Base-by-base conservation (phyloP, 2,113 vertebrate genomes). In the Polyodon spathula region DNA sequence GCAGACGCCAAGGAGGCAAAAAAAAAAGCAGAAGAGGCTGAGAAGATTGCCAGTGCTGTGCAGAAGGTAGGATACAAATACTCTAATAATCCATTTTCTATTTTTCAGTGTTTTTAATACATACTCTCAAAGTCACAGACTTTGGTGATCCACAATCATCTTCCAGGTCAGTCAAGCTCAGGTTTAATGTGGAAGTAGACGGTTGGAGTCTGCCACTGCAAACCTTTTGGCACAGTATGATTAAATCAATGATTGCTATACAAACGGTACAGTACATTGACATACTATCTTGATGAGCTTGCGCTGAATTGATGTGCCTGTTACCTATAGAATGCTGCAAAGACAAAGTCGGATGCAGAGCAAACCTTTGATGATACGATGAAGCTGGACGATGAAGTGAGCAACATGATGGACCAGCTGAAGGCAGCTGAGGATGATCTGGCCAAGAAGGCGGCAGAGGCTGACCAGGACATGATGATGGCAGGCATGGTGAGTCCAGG, bases 391-490 rank as follows among this genome's bases (percentile, higher is more conserved):
- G 66, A 63, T 0, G 91, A 98, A 2, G 90, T 98, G 37, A 77
- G 75, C 27, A 59, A 68, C 40, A 89, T 98, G 94, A 78, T 96
- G 88, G 79, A 84, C 1, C 87, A 95, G 59, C 87, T 98, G 2
- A 78, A 85, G 6, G 77, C 81, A 1, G 93, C 92, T 0, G 95
- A 98, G 66, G 72, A 76, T 38, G 91, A 93, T 63, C 84, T 98
- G 60, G 72, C 75, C 57, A 72, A 4, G 57, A 97, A 95, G 70
- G 92, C 92, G 66, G 79, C 78, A 0, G 90, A 90, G 17, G 93
- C 94, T 0, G 89, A 92, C 63, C 80, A 77, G 58, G 96, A 99
- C 69, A 96, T 94, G 93, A 96, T 90, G 91, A 94, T 97, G 93
- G 94, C 96, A 0, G 68, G 71, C 4, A 93, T 91, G 93, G 96